Base-by-base conservation (phyloP, 2,888 invertebrate genomes). In the Harpalus rufipes region DNA sequence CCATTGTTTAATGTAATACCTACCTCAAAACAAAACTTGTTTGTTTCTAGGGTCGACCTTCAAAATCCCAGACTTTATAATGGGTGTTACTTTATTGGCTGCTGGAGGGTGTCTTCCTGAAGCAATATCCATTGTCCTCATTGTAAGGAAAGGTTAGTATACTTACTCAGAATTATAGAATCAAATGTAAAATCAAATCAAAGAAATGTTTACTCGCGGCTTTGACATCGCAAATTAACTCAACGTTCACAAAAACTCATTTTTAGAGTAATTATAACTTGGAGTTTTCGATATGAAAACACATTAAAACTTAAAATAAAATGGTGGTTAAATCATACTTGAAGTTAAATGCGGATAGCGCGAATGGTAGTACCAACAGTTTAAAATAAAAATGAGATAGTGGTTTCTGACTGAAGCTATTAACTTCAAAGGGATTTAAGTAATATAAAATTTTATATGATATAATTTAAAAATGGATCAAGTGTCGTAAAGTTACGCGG, bases 81-180 rank as follows among this genome's bases (percentile, higher is more conserved):
- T 98, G 95, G 98, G 98, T 1, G 94, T 98, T 88, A 97, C 97
- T 0, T 96, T 98, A 88, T 92, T 98, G 86, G 97, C 98, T 0
- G 96, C 96, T 16, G 98, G 98, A 2, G 97, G 97, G 0, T 97
- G 97, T 87, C 93, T 98, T 87, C 98, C 98, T 0, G 98, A 96
- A 90, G 93, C 94, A 12, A 93, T 95, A 39, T 96, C 97, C 0
- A 96, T 97, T 88, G 94, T 96, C 51, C 96, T 98, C 86, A 96
- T 97, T 89, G 95, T 97, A 0, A 93, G 96, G 89, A 95, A 95
- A 93, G 78, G 78, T 78, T 21, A 56, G 78, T 78, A 56, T 12
- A 4, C 65, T 25, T 16, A 18, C 18, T 32, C 32, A 14, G n/a
- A 56, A 56, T 14, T 25, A 63, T 25, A 63, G 21, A 8, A 39